phyloP scores from a whole-genome alignment of 2,888 invertebrate species.

The Dicranocentrus wangi region DNA sequence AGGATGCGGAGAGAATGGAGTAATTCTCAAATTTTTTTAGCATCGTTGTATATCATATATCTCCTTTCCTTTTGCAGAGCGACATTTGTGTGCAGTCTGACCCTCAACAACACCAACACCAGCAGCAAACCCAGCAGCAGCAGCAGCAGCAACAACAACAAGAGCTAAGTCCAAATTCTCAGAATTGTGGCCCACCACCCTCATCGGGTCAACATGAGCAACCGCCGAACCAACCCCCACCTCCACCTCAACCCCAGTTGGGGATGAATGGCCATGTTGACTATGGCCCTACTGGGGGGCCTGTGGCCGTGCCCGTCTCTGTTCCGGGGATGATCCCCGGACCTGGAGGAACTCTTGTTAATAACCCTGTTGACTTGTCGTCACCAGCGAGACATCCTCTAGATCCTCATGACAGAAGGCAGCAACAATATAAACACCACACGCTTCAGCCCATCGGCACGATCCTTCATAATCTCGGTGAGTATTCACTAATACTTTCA shows the following conservation, averaged over 20 bases:
- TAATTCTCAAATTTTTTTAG: not conserved
- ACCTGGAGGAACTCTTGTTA: conserved; percentile 66
- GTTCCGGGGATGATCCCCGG: conserved; percentile 63
- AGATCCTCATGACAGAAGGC: conserved; percentile 69
- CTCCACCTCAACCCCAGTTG: conserved; percentile 51
- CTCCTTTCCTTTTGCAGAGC: conserved; percentile 54
- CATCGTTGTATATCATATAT: not conserved
- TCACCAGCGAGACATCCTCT: conserved; percentile 69
- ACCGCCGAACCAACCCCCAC: conserved; percentile 51
- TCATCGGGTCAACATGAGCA: conserved; percentile 42
- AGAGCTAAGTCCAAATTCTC: conserved; percentile 68
- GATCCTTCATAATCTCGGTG: conserved; percentile 73
- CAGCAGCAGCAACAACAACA: conserved; percentile 62
- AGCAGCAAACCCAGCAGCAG: conserved; percentile 66
- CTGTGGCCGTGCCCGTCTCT: conserved; percentile 69
- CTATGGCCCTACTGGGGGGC: conserved; percentile 67
- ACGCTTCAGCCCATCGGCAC: conserved; percentile 72
- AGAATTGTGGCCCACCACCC: conserved; percentile 65
- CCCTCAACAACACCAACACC: conserved; percentile 61
- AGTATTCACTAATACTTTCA: conserved; percentile 25
- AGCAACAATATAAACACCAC: conserved; percentile 67
- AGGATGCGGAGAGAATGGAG: not conserved
- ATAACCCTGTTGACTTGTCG: conserved; percentile 72
- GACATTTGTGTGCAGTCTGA: conserved; percentile 69
- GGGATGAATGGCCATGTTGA: conserved; percentile 69